Base-by-base conservation (phyloP, 2,113 vertebrate genomes). In the Struthio camelus region DNA sequence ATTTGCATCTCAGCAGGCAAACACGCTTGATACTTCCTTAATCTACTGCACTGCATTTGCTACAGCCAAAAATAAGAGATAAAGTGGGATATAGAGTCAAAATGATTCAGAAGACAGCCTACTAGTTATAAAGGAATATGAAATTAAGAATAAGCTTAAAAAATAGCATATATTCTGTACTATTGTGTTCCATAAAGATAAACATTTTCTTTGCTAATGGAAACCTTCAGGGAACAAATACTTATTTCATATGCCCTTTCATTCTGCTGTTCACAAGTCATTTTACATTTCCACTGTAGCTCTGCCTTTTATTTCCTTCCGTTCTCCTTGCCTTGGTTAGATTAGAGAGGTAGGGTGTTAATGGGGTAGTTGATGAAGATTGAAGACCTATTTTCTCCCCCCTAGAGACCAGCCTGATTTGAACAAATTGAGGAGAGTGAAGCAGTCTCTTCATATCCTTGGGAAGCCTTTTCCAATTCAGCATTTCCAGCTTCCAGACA, bases 331-430 rank as follows among this genome's bases (percentile, higher is more conserved):
- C 65, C 90, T 72, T 94, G 85, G 86, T 87, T 77, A 89, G 81
- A 90, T 89, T 75, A 94, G 69, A 97, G 97, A 98, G 96, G 97
- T 91, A 96, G 96, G 97, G 97, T 88, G 87, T 93, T 96, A 97
- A 96, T 27, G 88, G 94, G 77, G 80, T 89, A 85, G 78, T 93
- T 93, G 96, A 97, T 96, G 97, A 96, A 97, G 97, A 98, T 2
- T 93, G 96, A 97, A 97, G 96, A 94, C 67, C 93, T 93, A 89
- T 95, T 97, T 96, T 96, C 90, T 95, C 34, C 70, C 79, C 46
- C n/a, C 88, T 20, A 6, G 83, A 95, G 97, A 96, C 89, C 71
- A 93, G 93, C 69, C 85, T 96, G 94, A 96, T 94, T 90, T 90
- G 81, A 93, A 92, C 91, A 85, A 96, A 97, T 70, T 4, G 71